Conservation (phyloP, 2,113 vertebrate species). For the Cavia porcellus region DNA sequence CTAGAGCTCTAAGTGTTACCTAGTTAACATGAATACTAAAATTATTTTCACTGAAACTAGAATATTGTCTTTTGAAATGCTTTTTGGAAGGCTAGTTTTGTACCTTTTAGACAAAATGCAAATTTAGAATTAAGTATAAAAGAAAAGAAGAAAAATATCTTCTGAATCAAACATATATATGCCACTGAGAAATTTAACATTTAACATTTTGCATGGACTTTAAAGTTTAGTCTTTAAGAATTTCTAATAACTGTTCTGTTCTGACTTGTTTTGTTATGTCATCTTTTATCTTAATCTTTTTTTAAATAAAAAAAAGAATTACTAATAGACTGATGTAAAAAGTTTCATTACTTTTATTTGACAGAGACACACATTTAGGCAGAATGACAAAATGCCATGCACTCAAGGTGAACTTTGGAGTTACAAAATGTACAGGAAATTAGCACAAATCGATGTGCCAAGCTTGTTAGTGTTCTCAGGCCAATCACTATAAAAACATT, state of each 20-base stretch:
- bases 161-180: conserved; percentile 45
- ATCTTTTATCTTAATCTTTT: no score
- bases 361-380: background rate
- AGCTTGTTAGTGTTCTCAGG: conserved; percentile 76
- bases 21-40: conserved; percentile 59
- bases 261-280: no score
- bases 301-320: background rate
- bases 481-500: conserved; percentile 44
- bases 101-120: conserved; percentile 27
- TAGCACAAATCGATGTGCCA: conserved; percentile 51
- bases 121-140: conserved; percentile 42
- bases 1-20: background rate
- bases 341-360: background rate
- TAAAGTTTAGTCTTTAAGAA: conserved; percentile 10
- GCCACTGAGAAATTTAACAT: conserved; percentile 21
- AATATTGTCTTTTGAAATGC: conserved; percentile 27
- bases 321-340: conserved; percentile 63
- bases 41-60: background rate
- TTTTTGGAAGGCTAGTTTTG: conserved; percentile 29
- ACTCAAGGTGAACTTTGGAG: conserved; percentile 85
- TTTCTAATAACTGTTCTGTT: no score
- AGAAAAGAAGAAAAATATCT: conserved; percentile 56
- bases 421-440: conserved; percentile 62
- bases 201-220: conserved; percentile 56
- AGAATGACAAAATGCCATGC: conserved; percentile 71